phyloP scores from a whole-genome alignment of 2,113 vertebrate species.

The Corythornis madagascariensis region DNA sequence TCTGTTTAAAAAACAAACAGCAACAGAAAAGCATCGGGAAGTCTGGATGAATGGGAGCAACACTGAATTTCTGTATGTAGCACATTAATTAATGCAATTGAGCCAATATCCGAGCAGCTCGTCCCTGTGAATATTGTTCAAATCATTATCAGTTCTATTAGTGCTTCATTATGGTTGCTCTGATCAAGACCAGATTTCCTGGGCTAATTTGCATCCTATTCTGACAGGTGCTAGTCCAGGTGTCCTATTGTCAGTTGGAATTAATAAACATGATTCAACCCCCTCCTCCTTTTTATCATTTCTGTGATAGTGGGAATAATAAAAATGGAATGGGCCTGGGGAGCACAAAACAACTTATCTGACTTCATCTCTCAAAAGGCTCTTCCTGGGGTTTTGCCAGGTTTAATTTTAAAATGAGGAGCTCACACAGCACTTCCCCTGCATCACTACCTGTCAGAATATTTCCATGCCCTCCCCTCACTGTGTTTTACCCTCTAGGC shows the following conservation, averaged over 20 bases:
- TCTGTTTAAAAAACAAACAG: conserved; percentile 35
- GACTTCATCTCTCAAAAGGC: not conserved
- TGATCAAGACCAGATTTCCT: conserved; percentile 20
- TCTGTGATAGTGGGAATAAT: not conserved
- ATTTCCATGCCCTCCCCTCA: not conserved
- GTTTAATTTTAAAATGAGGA: not conserved
- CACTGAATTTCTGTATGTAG: not conserved
- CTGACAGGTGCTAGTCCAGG: conserved; percentile 70
- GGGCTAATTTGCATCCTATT: conserved; percentile 60
- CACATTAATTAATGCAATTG: conserved; percentile 1
- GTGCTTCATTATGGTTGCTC: not conserved
- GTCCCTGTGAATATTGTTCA: not conserved
- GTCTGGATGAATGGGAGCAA: conserved; percentile 11
- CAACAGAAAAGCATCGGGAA: conserved; percentile 25
- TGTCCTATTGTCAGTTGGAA: conserved; percentile 48
- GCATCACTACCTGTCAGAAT: not conserved
- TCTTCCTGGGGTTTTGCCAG: not conserved
- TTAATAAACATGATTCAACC: not conserved
- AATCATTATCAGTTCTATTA: not conserved
- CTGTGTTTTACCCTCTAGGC: too few species aligned
- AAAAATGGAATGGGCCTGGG: not conserved
- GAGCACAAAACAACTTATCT: not conserved
- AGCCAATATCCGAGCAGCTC: not conserved
- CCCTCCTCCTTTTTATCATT: not conserved
- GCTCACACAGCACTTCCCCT: not conserved